A percentile compares a stretch with the other conserved stretches of the same genome.
These are phyloP conservation scores for Polyergus mexicanus DNA, from an alignment of 1,140 invertebrate genomes.

Conservation along the genomic window DNA sequence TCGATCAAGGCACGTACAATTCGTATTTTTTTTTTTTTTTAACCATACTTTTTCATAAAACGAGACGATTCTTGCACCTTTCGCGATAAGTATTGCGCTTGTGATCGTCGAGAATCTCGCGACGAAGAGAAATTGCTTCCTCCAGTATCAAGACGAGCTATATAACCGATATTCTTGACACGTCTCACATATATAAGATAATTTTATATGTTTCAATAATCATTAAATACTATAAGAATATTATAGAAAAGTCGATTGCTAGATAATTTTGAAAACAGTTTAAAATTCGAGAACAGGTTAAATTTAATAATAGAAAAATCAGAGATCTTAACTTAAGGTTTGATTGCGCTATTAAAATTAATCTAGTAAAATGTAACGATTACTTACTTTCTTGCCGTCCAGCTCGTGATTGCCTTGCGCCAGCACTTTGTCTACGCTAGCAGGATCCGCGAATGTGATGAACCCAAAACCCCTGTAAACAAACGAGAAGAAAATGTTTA, in stretches of 20 bases:
- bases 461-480: constrained; percentile 98
- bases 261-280: neutral
- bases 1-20: constrained; percentile 55
- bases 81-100: neutral
- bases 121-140: neutral
- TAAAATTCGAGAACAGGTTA: too few relatives aligned
- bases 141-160: neutral
- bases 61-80: neutral
- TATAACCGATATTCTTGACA: neutral
- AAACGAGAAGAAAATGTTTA: constrained; percentile 83
- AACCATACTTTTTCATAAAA: neutral
- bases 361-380: constrained; percentile 25
- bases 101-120: neutral
- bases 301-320: neutral
- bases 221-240: neutral
- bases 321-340: neutral
- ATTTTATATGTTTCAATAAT: constrained; percentile 18
- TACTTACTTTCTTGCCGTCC: constrained; percentile 97
- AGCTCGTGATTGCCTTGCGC: constrained; percentile 97
- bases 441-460: constrained; percentile 97
- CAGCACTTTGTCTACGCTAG: constrained; percentile 97
- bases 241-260: neutral
- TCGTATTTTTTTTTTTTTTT: constrained; percentile 46
- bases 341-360: neutral
- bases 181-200: neutral